Evolutionary conservation across 2,797 vertebrate genomes (phyloP).

Genomic region (Coilia nasus): DNA sequence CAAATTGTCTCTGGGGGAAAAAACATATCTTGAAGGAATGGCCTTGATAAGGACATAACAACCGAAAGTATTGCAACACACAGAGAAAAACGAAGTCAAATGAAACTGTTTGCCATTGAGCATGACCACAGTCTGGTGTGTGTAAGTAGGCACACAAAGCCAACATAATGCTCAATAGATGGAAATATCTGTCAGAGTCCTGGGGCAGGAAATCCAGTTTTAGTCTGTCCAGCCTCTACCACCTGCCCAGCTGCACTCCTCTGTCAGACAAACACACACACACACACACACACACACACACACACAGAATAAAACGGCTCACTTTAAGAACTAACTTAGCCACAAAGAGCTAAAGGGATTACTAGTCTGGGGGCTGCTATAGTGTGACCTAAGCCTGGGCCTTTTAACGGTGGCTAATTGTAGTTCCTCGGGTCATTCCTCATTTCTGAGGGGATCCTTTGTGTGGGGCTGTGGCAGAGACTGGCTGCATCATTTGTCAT

Average conservation of each 20-base stretch:
- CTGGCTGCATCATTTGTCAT: background rate
- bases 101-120: background rate
- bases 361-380: background rate
- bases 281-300: conserved; percentile 26
- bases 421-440: background rate
- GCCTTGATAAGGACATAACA: background rate
- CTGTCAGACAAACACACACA: conserved; percentile 6
- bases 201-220: conserved; percentile 1
- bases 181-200: conserved; percentile 3
- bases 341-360: background rate
- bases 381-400: background rate
- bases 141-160: background rate
- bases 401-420: background rate
- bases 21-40: background rate
- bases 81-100: background rate
- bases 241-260: background rate
- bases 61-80: background rate
- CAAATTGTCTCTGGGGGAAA: background rate
- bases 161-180: background rate
- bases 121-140: background rate
- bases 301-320: background rate
- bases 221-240: background rate
- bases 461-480: background rate
- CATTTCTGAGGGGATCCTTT: background rate
- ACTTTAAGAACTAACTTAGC: background rate